phyloP scores from a whole-genome alignment of 2,888 invertebrate species.

The Caenorhabditis drosophilae region DNA sequence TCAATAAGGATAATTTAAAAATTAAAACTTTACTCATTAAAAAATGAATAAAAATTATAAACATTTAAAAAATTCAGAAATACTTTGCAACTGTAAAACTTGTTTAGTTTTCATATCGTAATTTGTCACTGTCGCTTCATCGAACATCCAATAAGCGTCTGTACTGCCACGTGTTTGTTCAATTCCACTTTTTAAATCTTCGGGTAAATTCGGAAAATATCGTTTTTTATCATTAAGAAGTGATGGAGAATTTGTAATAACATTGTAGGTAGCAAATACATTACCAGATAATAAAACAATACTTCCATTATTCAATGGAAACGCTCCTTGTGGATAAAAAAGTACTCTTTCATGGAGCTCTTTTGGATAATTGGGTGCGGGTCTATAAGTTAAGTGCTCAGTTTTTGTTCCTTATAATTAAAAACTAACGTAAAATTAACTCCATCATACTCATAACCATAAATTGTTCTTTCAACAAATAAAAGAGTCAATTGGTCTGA shows the following conservation, averaged over 20 bases:
- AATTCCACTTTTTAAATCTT: conserved; percentile 49
- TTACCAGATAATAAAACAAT: conserved; percentile 58
- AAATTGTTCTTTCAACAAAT: conserved; percentile 60
- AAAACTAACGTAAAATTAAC: conserved; percentile 42
- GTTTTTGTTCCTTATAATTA: too few species aligned
- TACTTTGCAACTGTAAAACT: conserved; percentile 31
- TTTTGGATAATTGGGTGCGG: conserved; percentile 50
- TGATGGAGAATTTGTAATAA: conserved; percentile 52
- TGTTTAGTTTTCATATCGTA: conserved; percentile 46
- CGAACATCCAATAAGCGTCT: conserved; percentile 44
- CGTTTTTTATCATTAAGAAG: conserved; percentile 60
- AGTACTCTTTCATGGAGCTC: conserved; percentile 61
- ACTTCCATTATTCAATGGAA: conserved; percentile 61
- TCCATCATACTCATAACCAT: conserved; percentile 56
- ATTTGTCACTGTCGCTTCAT: conserved; percentile 50
- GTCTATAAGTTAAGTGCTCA: conserved; percentile 39
- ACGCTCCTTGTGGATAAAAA: conserved; percentile 63
- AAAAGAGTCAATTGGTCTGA: conserved; percentile 47
- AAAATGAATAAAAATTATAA: too few species aligned
- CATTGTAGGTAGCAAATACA: conserved; percentile 63
- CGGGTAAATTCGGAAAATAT: conserved; percentile 61
- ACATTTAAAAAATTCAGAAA: conserved; percentile 45
- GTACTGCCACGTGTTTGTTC: conserved; percentile 32
- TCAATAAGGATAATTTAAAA: too few species aligned
- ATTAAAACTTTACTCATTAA: too few species aligned